These are phyloP conservation scores for Megalops atlanticus DNA, from an alignment of 2,113 vertebrate species.

Conservation along the genomic window DNA sequence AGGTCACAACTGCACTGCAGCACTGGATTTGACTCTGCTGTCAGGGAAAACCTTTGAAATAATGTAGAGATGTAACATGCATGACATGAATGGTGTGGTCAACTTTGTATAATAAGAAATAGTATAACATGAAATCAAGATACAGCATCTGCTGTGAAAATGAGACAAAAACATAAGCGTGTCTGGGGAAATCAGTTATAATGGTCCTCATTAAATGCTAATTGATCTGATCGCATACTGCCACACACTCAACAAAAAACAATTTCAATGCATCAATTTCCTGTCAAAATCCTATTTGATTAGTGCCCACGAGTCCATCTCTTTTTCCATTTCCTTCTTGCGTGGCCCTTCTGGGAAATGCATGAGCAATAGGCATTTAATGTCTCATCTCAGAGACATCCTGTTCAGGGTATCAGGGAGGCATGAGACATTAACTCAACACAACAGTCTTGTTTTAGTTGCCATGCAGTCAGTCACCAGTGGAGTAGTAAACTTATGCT, in stretches of 20 bases:
- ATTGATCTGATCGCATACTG: background rate
- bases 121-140: conserved; percentile 19
- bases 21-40: too few species aligned
- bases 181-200: background rate
- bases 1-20: too few species aligned
- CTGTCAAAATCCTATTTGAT: background rate
- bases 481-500: background rate
- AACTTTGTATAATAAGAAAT: too few species aligned
- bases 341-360: background rate
- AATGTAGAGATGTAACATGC: too few species aligned
- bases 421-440: background rate
- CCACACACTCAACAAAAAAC: background rate
- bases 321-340: background rate
- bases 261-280: background rate
- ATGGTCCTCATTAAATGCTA: background rate
- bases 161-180: background rate
- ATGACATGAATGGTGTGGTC: too few species aligned
- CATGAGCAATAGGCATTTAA: background rate
- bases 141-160: background rate
- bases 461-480: background rate
- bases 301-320: background rate
- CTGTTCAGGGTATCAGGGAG: background rate
- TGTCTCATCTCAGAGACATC: background rate
- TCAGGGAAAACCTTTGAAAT: too few species aligned
- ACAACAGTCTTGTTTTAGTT: background rate